A percentile compares a stretch with the other conserved stretches of the same genome.
Conservation (phyloP, 2,113 vertebrate genomes). For the Coryphaenoides rupestris region DNA sequence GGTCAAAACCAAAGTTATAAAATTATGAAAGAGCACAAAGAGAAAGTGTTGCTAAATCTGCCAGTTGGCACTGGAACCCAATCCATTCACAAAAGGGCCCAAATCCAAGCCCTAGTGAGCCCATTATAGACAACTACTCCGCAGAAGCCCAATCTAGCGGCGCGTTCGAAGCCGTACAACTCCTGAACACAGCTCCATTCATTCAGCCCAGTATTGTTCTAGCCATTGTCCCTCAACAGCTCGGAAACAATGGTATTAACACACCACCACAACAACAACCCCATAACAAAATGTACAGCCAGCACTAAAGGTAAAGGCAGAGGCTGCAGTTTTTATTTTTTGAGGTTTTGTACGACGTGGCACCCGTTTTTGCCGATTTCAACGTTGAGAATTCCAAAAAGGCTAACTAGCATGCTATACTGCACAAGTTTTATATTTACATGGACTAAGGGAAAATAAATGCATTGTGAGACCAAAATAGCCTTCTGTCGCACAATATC, state of each 20-base stretch:
- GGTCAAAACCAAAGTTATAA: constrained; percentile 66
- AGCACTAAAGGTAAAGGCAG: constrained; percentile 46
- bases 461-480: constrained; percentile 5
- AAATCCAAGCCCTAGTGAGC: constrained; percentile 33
- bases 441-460: too few species aligned
- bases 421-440: too few species aligned
- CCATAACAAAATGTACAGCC: constrained; percentile 29
- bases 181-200: constrained; percentile 39
- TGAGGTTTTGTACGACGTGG: constrained; percentile 11
- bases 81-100: constrained; percentile 48
- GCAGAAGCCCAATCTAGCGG: constrained; percentile 34
- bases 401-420: too few species aligned
- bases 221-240: constrained; percentile 46
- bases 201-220: constrained; percentile 46
- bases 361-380: constrained; percentile 25
- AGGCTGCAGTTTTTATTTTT: constrained; percentile 34
- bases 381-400: too few species aligned
- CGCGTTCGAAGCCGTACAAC: constrained; percentile 8
- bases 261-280: constrained; percentile 39
- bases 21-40: constrained; percentile 63
- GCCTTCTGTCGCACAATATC: constrained; percentile 2
- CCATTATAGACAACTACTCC: constrained; percentile 34
- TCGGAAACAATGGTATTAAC: constrained; percentile 48
- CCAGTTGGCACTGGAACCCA: constrained; percentile 55
- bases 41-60: constrained; percentile 53